Evolutionary conservation across 1,140 invertebrate species (phyloP).

Genomic region (Batillaria attramentaria): DNA sequence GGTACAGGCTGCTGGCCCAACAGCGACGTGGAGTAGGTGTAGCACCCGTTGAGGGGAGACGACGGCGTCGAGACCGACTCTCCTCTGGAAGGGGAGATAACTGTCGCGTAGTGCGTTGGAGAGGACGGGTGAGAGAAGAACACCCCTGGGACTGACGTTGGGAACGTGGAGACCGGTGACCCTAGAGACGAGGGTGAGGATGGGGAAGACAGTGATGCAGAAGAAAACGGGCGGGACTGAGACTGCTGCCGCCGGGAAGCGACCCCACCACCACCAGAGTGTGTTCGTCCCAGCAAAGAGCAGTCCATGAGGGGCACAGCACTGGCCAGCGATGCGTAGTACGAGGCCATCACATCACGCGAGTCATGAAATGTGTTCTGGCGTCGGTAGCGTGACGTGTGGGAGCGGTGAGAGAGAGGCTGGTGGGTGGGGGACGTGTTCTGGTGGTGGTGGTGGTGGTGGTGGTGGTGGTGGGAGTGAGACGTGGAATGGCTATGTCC

Average conservation of each 20-base stretch:
- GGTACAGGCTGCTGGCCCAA: neutral
- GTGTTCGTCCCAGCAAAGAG: neutral
- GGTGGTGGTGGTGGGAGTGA: neutral
- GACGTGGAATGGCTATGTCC: neutral
- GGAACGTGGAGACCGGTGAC: neutral
- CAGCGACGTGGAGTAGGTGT: neutral
- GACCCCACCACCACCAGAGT: neutral
- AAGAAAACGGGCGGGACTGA: neutral
- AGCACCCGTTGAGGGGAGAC: constrained; percentile 24
- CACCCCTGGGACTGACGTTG: neutral
- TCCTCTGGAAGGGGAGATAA: neutral
- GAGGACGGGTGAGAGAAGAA: constrained; percentile 21
- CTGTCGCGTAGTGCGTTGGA: constrained; percentile 11
- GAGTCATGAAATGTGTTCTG: constrained; percentile 40
- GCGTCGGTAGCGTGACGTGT: constrained; percentile 29
- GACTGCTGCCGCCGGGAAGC: neutral
- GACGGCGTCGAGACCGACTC: constrained; percentile 25
- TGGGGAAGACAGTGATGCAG: constrained; percentile 2
- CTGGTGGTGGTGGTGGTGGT: neutral
- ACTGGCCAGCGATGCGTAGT: constrained; percentile 21
- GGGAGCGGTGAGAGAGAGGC: neutral
- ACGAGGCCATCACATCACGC: constrained; percentile 21
- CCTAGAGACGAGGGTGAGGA: neutral
- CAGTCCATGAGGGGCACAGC: constrained; percentile 1
- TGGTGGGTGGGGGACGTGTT: neutral